Evolutionary conservation across 2,797 vertebrate genomes (phyloP), one percentile per base, ranked within the genome.

Genomic region (Helostoma temminkii): DNA sequence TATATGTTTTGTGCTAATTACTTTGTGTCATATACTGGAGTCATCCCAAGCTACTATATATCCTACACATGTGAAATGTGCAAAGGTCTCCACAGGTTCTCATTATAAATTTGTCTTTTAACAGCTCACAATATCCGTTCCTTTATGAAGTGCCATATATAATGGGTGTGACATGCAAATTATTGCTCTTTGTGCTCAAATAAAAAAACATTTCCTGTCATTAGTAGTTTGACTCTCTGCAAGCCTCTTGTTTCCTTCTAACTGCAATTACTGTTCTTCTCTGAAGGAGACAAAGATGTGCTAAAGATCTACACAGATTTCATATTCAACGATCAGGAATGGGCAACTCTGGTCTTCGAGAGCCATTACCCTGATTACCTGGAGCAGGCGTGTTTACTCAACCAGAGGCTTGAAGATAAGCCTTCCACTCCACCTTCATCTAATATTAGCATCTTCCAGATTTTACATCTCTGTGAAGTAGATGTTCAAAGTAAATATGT

Each of bases 111-210:
- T 25, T 41, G 10, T 49, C 42, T 42, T 71, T 66, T 32, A 72
- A 36, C 2, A 39, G 16, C 19, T 48, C 26, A 37, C 30, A 12
- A 66, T 61, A 19, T 43, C 47, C 49, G 11, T 4, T 42, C 10
- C 45, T 41, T 56, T 36, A 43, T 56, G 9, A 78, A 54, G 48
- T 24, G 34, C 39, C 50, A 26, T 36, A 67, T 62, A 4, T 15
- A 53, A 62, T 59, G 37, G 50, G 41, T 67, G 36, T 85, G 82
- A 78, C 75, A 54, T 76, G 78, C 41, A 79, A 83, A 75, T 78
- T 21, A 59, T 34, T 45, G 26, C 56, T 47, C 69, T n/a, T 49
- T 34, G 39, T 50, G 26, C 34, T 67, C 28, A 24, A 39, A 43
- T 25, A 36, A 49, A 49, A 73, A 64, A 69, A 30, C 28, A 11